A percentile compares a stretch with the other conserved stretches of the same genome.
These are phyloP conservation scores for Rhopalosiphum nymphaeae DNA, from an alignment of 2,888 invertebrate genomes.

Conservation along the genomic window DNA sequence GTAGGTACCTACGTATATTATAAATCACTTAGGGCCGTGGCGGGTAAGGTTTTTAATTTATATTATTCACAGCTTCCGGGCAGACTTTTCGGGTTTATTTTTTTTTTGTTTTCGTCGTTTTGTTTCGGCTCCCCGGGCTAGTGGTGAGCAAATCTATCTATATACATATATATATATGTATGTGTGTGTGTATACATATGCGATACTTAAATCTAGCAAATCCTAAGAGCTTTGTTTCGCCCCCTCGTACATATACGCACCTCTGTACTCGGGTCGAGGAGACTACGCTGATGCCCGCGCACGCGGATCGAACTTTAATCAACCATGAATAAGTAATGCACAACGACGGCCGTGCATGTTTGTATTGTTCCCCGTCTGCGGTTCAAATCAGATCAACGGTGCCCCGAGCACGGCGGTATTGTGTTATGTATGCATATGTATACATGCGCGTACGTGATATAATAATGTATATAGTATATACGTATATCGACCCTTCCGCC, in stretches of 20 bases:
- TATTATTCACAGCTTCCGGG: background rate
- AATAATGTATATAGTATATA: background rate
- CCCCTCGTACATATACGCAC: background rate
- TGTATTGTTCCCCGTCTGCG: constrained; percentile 60
- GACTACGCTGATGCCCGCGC: constrained; percentile 7
- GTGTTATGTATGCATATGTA: constrained; percentile 19
- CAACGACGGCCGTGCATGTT: constrained; percentile 49
- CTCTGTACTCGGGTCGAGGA: background rate
- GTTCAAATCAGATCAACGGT: constrained; percentile 65
- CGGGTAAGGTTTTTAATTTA: background rate
- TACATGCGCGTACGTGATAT: background rate
- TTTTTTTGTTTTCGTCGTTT: background rate
- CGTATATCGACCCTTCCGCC: background rate
- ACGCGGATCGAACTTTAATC: constrained; percentile 63
- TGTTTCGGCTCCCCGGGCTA: background rate
- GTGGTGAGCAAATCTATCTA: background rate
- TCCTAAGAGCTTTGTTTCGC: constrained; percentile 56
- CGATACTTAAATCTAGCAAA: constrained; percentile 46
- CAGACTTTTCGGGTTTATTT: background rate
- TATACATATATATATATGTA: too few species aligned
- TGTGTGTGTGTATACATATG: too few species aligned
- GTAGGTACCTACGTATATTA: background rate
- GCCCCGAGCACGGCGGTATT: constrained; percentile 39
- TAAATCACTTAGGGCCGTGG: background rate
- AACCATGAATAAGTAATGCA: constrained; percentile 64